phyloP scores from a whole-genome alignment of 1,140 invertebrate species.

The Varroa destructor region DNA sequence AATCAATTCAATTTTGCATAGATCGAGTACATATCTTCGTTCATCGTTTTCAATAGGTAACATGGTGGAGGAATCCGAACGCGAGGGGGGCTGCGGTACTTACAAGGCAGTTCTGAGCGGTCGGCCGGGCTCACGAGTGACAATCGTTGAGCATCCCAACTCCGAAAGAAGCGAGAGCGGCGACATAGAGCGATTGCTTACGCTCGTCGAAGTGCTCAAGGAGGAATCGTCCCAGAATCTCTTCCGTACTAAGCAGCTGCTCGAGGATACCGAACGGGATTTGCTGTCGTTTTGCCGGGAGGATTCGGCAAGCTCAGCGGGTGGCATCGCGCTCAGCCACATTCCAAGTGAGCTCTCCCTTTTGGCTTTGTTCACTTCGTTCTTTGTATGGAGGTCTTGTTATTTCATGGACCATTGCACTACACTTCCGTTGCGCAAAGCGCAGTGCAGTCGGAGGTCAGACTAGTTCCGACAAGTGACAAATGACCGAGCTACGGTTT shows the following conservation, averaged over 20 bases:
- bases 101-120: neutral
- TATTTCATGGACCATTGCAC: too few species aligned
- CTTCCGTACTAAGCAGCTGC: slow-evolving; percentile 19
- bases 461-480: too few species aligned
- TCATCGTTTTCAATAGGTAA: neutral
- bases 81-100: neutral
- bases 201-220: slow-evolving; percentile 27
- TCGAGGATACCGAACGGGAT: slow-evolving; percentile 18
- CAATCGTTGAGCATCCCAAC: slow-evolving; percentile 18
- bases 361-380: neutral
- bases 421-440: too few species aligned
- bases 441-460: too few species aligned
- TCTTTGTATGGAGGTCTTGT: too few species aligned
- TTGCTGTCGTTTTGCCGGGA: slow-evolving; percentile 17
- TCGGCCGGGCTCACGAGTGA: slow-evolving; percentile 4
- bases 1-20: too few species aligned
- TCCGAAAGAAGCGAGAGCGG: slow-evolving; percentile 3
- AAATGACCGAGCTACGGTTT: too few species aligned
- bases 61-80: slow-evolving; percentile 21
- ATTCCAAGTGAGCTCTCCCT: neutral
- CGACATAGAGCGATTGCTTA: slow-evolving; percentile 9
- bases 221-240: slow-evolving; percentile 22
- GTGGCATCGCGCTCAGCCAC: neutral
- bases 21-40: too few species aligned
- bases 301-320: slow-evolving; percentile 7